Evolutionary conservation across 2,113 vertebrate genomes (phyloP), one percentile per base, ranked within the genome.

Genomic region (Petrocephalus zakoni): DNA sequence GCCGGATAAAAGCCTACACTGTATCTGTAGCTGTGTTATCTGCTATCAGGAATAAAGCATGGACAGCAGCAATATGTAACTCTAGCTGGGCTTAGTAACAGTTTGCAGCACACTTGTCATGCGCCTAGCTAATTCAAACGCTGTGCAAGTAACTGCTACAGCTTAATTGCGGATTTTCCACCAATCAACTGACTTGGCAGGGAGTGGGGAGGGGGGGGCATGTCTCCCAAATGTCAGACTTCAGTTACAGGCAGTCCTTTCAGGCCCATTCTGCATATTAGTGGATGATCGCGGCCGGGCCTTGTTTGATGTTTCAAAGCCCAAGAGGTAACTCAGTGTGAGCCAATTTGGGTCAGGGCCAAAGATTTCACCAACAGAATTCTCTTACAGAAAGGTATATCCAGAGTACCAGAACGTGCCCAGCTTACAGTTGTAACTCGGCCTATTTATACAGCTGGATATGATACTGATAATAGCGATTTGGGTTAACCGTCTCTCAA

Each of bases 401-500:
- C 81, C 46, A 83, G 37, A 83, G 22, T 22, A 46, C 21, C 19
- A 10, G 22, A 83, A 83, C 46, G 46, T 83, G 46, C 8, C 21
- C 21, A 22, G n/a, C 46, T 29, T 17, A 85, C 84, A 56, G n/a
- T 34, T 55, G 6, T 29, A 42, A 29, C 25, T 37, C 52, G n/a
- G 46, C n/a, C 49, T 86, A 34, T 55, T 55, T 85, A 53, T 85
- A 53, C 11, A 17, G 52, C 15, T 34, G 22, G 25, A 53, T 55
- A 17, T 82, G 13, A 25, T 53, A n/a, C 84, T 85, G 84, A 34
- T 64, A n/a, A 64, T 64, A 53, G 52, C 52, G 37, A 83, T 83
- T 46, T 83, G 37, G 81, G 81, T 86, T 86, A 52, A 83, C 42
- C 47, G 25, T 86, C 52, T 86, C 81, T 83, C 81, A 49, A 49